phyloP scores from a whole-genome alignment of 1,140 invertebrate genomes.

The Paralvinella palmiformis region DNA sequence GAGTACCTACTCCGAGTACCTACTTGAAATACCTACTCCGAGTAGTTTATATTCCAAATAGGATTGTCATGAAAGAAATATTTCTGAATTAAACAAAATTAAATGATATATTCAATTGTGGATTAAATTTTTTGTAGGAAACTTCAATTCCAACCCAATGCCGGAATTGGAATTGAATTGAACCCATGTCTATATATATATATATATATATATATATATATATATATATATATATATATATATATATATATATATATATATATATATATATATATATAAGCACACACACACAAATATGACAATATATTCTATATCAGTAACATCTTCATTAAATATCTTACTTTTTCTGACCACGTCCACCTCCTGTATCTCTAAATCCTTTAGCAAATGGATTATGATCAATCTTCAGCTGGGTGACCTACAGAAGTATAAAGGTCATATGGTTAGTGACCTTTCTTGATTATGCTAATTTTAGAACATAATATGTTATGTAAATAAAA shows the following conservation, averaged over 20 bases:
- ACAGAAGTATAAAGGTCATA: background rate
- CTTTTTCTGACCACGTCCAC: conserved; percentile 47
- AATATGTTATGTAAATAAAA: too few relatives aligned
- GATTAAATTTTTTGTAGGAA: too few relatives aligned
- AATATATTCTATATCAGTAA: background rate
- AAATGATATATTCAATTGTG: too few relatives aligned
- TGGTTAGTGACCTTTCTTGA: too few relatives aligned
- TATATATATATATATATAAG: conserved; percentile 2
- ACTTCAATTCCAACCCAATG: too few relatives aligned
- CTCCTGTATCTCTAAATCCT: conserved; percentile 84
- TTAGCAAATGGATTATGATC: conserved; percentile 94
- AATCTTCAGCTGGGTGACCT: conserved; percentile 93
- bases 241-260: conserved; percentile 6
- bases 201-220: background rate
- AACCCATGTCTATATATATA: background rate
- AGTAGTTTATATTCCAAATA: too few relatives aligned
- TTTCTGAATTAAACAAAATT: too few relatives aligned
- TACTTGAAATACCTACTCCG: too few relatives aligned
- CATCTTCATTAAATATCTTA: conserved; percentile 18
- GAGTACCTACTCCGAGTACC: background rate
- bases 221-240: conserved; percentile 3
- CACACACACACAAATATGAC: background rate
- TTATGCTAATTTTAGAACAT: too few relatives aligned
- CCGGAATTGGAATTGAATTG: background rate
- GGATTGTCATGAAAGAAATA: too few relatives aligned